Conservation (phyloP, 2,797 vertebrate species). For the Lepilemur ruficaudatus region DNA sequence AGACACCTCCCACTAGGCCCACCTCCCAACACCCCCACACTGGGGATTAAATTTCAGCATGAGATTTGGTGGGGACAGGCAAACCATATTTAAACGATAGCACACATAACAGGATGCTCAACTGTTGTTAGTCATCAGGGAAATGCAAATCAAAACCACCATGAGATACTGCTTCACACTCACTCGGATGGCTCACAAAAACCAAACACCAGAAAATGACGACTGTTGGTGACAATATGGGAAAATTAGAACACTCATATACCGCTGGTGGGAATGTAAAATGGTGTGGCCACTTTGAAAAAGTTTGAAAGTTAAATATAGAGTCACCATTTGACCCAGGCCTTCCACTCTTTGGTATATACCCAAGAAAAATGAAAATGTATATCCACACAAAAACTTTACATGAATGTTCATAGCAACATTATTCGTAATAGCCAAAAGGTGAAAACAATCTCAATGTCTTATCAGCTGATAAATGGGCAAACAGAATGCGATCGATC, state of each 20-base stretch:
- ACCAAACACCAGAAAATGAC: background rate
- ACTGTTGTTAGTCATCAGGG: background rate
- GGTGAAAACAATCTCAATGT: background rate
- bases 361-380: background rate
- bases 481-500: background rate
- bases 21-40: background rate
- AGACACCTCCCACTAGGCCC: background rate
- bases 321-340: background rate
- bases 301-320: background rate
- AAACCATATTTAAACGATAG: background rate
- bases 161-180: background rate
- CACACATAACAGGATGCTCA: background rate
- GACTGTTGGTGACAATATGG: background rate
- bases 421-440: background rate
- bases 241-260: background rate
- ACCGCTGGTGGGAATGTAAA: background rate
- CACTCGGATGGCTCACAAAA: background rate
- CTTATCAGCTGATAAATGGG: background rate
- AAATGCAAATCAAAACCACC: background rate
- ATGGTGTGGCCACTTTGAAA: background rate
- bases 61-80: background rate
- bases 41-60: background rate
- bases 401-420: background rate
- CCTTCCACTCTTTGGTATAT: background rate
- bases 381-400: background rate